phyloP scores from a whole-genome alignment of 2,113 vertebrate species.

The Mellivora capensis region DNA sequence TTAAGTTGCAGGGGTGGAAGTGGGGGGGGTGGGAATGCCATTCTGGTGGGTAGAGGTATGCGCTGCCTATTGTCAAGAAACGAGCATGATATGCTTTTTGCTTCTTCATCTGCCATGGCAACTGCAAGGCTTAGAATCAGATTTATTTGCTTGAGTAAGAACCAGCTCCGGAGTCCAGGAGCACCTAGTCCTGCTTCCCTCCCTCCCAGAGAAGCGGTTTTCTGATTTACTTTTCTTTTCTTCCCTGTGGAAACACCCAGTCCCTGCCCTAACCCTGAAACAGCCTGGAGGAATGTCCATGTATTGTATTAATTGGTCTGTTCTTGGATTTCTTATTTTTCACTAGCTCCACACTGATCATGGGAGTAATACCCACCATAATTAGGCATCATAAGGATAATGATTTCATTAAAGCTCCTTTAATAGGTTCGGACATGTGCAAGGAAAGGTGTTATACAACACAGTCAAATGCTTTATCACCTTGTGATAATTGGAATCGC shows the following conservation, averaged over 20 bases:
- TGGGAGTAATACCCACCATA: constrained; percentile 48
- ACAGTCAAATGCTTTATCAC: constrained; percentile 65
- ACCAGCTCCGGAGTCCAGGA: background rate
- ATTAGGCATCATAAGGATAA: constrained; percentile 72
- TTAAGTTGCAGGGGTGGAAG: background rate
- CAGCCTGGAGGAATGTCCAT: background rate
- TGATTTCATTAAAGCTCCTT: constrained; percentile 73
- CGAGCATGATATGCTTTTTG: background rate
- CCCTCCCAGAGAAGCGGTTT: background rate
- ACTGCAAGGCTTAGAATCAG: constrained; percentile 30
- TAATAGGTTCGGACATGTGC: constrained; percentile 56
- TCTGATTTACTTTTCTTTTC: background rate
- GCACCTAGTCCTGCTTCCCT: background rate
- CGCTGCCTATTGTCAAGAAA: constrained; percentile 30
- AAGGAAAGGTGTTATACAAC: constrained; percentile 64
- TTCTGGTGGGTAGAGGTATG: background rate
- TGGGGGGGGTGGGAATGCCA: background rate
- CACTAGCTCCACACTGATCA: constrained; percentile 13
- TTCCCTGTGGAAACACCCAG: background rate
- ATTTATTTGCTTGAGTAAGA: constrained; percentile 13
- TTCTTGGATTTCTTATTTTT: constrained; percentile 48
- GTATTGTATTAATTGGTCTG: background rate
- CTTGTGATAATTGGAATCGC: constrained; percentile 69
- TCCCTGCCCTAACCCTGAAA: background rate
- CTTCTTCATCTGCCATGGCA: constrained; percentile 42